Base-by-base conservation (phyloP, 2,888 invertebrate species). In the Coelinius sp. region DNA sequence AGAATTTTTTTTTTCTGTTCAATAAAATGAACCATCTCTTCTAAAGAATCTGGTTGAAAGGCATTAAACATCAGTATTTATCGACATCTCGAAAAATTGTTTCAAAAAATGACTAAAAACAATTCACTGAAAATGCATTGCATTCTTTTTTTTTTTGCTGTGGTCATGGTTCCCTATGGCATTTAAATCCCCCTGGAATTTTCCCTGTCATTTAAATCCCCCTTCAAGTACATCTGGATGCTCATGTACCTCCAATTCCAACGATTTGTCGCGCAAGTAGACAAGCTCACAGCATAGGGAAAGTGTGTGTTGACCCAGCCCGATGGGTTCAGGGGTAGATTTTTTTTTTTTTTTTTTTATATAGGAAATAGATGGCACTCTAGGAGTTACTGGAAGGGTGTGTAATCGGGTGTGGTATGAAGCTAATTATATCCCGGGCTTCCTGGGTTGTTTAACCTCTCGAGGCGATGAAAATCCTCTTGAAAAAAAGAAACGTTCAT, bases 101-200 rank as follows among this genome's bases (percentile, higher is more conserved):
- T 31, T 31, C 3, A 31, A 31, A 31, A 31, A 31, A 5, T 3
- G 35, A 35, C 7, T 35, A n/a, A n/a, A n/a, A n/a, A n/a, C n/a
- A n/a, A n/a, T n/a, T n/a, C n/a, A n/a, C n/a, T n/a, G n/a, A n/a
- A n/a, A n/a, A n/a, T n/a, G n/a, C n/a, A n/a, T n/a, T n/a, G n/a
- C n/a, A n/a, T n/a, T n/a, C n/a, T 6, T 35, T 35, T 35, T 53
- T 17, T 53, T 56, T 66, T 41, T 78, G 78, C 82, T 84, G 81
- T 83, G 85, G 85, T 86, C 85, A 86, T 85, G 85, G 85, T 85
- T 73, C 63, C 70, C 76, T 73, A 75, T 73, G 31, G 14, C 27
- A 22, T 10, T 52, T 31, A 41, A 46, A 67, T 68, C 73, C 56
- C 46, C 24, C 35, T 41, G 71, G n/a, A 53, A 59, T 68, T 73